These are phyloP conservation scores for Nemurella pictetii DNA, from an alignment of 2,888 invertebrate species.

Conservation along the genomic window DNA sequence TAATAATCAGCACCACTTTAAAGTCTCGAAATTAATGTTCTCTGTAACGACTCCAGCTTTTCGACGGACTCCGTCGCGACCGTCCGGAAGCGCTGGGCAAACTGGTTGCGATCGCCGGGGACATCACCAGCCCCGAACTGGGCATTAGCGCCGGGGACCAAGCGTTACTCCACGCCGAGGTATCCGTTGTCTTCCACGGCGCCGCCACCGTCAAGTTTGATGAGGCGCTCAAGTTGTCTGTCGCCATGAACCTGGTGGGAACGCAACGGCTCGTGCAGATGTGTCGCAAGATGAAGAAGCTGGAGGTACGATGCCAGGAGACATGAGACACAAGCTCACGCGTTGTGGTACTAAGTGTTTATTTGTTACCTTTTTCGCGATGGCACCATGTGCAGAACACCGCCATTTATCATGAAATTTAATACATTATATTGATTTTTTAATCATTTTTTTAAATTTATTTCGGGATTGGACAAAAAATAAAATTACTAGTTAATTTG, in stretches of 20 bases:
- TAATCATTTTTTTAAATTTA: too few relatives aligned
- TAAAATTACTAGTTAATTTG: too few relatives aligned
- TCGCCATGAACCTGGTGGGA: constrained; percentile 76
- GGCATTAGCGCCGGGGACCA: constrained; percentile 61
- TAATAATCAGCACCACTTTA: too few relatives aligned
- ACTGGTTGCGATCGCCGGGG: constrained; percentile 65
- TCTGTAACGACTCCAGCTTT: constrained; percentile 55
- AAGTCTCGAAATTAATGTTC: too few relatives aligned
- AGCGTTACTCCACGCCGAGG: constrained; percentile 58
- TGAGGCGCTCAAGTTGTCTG: constrained; percentile 70
- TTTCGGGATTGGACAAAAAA: too few relatives aligned
- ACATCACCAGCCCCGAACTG: constrained; percentile 62
- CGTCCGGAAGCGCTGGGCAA: constrained; percentile 64
- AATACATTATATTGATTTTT: too few relatives aligned
- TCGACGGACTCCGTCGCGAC: constrained; percentile 61
- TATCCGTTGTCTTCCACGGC: constrained; percentile 78
- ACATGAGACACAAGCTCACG: too few relatives aligned
- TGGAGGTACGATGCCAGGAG: too few relatives aligned
- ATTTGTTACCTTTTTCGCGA: too few relatives aligned
- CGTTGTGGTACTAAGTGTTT: too few relatives aligned
- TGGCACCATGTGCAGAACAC: too few relatives aligned
- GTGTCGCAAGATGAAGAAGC: constrained; percentile 67
- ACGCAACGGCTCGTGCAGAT: constrained; percentile 70
- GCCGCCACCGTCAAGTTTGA: constrained; percentile 84
- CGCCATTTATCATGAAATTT: too few relatives aligned